Evolutionary conservation across 1,140 invertebrate species (phyloP), one percentile per base, ranked within the genome.

Genomic region (Brachionus rotundiformis): DNA sequence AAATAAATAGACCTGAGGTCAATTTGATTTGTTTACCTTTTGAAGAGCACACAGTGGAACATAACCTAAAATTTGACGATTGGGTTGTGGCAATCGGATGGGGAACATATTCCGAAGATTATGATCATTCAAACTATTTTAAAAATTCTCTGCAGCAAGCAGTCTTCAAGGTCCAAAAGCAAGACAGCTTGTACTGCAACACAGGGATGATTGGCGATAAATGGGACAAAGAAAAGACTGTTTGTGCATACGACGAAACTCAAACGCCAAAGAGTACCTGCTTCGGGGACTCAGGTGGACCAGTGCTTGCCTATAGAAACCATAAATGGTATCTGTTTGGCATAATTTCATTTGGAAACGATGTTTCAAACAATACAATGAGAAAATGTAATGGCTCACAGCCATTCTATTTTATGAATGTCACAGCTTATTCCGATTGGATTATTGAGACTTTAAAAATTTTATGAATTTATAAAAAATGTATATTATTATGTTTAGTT

Each of bases 241-340:
- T 59, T 1, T 79, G 76, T 63, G 76, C 76, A 10, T 79, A 59
- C 19, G 44, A 39, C 13, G 59, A 79, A 23, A 59, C 19, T 13
- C 16, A 63, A 13, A 73, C 39, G 5, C 76, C 47, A 8, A 54
- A 79, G 29, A 41, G 47, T 36, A 79, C 76, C 5, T 81, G 54
- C 10, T 81, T 59, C 16, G 79, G 79, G 13, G 79, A 81, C n/a
- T 81, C 79, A 10, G 79, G 79, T 33, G 79, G 79, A 8, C 79
- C 79, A 1, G 54, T 81, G 1, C 7, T 81, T n/a, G 33, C 16
- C 8, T 81, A 25, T 65, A 31, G 79, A 29, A 19, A 68, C 47
- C 19, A 31, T 31, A 47, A 25, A 41, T 81, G 79, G 79, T 19
- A 16, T 65, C 33, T 81, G 0, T 47, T 65, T 68, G 79, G 79